Evolutionary conservation across 2,113 vertebrate genomes (phyloP).

Genomic region (Nibea albiflora): DNA sequence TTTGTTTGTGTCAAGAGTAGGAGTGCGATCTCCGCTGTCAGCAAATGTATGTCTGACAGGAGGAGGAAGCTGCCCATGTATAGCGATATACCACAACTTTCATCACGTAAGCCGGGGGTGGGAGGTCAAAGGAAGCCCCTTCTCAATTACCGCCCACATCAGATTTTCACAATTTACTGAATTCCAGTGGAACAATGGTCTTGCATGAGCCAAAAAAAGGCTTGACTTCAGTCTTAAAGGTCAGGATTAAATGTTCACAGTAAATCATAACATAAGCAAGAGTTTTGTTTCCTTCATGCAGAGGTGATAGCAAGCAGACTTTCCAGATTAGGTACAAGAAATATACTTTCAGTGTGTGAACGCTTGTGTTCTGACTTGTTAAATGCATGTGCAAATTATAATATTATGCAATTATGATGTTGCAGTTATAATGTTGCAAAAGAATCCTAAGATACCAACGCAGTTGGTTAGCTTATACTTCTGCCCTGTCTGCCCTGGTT

Average conservation of each 20-base stretch:
- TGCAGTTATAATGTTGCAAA: neutral
- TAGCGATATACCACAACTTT: neutral
- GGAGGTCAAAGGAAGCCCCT: conserved; percentile 32
- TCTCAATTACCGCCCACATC: neutral
- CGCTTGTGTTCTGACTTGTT: neutral
- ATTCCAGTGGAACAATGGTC: neutral
- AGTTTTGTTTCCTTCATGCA: neutral
- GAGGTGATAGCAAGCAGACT: neutral
- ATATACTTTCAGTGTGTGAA: neutral
- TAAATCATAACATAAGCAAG: neutral
- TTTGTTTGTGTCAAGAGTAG: conserved; percentile 17
- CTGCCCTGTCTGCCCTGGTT: neutral
- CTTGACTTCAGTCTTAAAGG: neutral
- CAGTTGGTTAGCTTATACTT: neutral
- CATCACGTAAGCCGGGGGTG: neutral
- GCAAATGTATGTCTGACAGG: neutral
- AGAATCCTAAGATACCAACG: neutral
- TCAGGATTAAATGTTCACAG: neutral
- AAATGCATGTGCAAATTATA: too few relatives aligned
- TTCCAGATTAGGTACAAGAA: neutral
- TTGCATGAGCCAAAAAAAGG: neutral
- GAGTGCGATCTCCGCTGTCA: neutral
- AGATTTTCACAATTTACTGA: neutral
- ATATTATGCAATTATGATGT: too few relatives aligned
- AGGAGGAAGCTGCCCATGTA: conserved; percentile 22